phyloP scores from a whole-genome alignment of 1,140 invertebrate species.

The Bombus turneri region DNA sequence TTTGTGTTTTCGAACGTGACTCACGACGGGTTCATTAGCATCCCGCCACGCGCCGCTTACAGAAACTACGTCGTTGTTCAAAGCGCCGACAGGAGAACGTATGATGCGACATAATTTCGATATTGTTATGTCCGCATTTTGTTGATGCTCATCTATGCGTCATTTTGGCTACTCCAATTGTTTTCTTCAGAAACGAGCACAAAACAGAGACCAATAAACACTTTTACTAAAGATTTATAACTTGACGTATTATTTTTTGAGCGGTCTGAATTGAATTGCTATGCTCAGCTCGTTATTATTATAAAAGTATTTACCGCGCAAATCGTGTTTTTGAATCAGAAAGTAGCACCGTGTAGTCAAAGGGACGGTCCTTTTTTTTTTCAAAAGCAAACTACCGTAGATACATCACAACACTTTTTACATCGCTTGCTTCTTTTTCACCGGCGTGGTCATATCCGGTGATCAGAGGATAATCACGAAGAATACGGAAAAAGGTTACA shows the following conservation, averaged over 20 bases:
- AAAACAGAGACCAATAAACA: no score
- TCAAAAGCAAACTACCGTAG: no score
- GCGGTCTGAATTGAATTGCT: no score
- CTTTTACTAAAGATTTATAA: no score
- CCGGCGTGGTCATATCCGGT: neutral
- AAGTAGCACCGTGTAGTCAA: no score
- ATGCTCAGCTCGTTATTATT: no score
- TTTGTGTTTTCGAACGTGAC: slow-evolving; percentile 60
- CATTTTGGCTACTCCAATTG: neutral
- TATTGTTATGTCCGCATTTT: neutral
- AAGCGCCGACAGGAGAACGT: slow-evolving; percentile 11
- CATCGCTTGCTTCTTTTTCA: neutral
- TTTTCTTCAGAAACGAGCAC: neutral
- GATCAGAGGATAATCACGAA: slow-evolving; percentile 1
- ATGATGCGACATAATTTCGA: slow-evolving; percentile 49
- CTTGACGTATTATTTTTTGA: neutral
- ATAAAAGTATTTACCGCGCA: no score
- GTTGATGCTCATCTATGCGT: neutral
- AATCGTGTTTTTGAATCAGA: no score
- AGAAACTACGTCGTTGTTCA: slow-evolving; percentile 25
- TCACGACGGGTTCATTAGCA: slow-evolving; percentile 64
- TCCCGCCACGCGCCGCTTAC: slow-evolving; percentile 39
- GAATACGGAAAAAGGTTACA: neutral
- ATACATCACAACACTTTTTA: no score
- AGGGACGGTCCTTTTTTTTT: no score